Evolutionary conservation across 2,888 invertebrate genomes (phyloP).

Genomic region (Hybos culiciformis): DNA sequence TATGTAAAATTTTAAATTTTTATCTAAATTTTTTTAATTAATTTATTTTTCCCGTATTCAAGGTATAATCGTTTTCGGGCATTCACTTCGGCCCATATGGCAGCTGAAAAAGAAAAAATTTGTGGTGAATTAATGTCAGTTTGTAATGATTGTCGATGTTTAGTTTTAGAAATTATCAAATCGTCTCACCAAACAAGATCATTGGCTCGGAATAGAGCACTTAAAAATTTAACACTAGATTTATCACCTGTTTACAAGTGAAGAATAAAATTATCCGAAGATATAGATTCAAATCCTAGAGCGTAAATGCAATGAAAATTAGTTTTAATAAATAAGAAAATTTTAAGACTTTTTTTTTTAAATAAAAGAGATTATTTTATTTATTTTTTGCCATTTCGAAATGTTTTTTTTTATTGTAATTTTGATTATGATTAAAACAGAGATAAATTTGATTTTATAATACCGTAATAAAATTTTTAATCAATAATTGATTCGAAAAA

Average conservation of each 20-base stretch:
- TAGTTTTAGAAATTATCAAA: slow-evolving; percentile 88
- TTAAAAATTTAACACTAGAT: slow-evolving; percentile 68
- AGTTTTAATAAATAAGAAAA: not conserved
- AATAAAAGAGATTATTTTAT: too few species aligned
- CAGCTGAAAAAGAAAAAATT: slow-evolving; percentile 45
- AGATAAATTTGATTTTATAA: too few species aligned
- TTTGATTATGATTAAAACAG: too few species aligned
- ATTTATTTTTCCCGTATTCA: slow-evolving; percentile 15
- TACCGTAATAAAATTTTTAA: too few species aligned
- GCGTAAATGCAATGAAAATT: not conserved
- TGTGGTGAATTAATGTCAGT: slow-evolving; percentile 75
- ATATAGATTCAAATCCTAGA: not conserved
- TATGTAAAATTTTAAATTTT: slow-evolving; percentile 19
- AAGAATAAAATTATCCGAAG: not conserved
- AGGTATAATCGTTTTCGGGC: slow-evolving; percentile 51
- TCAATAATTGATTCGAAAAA: too few species aligned
- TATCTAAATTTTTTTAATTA: not conserved
- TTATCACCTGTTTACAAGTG: slow-evolving; percentile 65
- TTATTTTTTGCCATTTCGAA: too few species aligned
- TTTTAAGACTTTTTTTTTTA: not conserved
- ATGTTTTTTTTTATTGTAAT: too few species aligned
- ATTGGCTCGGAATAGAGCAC: slow-evolving; percentile 66
- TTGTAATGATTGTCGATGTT: slow-evolving; percentile 87
- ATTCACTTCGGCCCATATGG: slow-evolving; percentile 39
- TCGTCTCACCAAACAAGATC: slow-evolving; percentile 72